These are phyloP conservation scores for Amitus sp. DNA, from an alignment of 2,888 invertebrate species.

Conservation along the genomic window DNA sequence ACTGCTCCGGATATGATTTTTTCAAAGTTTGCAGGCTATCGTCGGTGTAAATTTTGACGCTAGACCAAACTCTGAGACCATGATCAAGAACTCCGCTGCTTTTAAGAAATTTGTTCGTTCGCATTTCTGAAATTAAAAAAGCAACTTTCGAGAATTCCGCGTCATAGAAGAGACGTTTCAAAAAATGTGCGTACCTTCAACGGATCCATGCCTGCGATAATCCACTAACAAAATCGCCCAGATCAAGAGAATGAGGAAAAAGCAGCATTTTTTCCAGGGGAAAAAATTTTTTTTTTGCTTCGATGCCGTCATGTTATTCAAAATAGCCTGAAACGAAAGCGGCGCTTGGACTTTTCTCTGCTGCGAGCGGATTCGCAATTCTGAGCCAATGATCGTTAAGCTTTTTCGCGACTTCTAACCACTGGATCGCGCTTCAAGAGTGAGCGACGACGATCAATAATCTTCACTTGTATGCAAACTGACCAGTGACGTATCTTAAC, in stretches of 20 bases:
- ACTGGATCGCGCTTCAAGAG: too few relatives aligned
- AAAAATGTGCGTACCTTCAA: slow-evolving; percentile 69
- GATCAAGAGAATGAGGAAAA: slow-evolving; percentile 71
- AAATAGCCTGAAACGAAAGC: slow-evolving; percentile 60
- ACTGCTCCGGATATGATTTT: slow-evolving; percentile 76
- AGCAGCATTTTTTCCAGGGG: slow-evolving; percentile 74
- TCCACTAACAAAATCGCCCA: slow-evolving; percentile 74
- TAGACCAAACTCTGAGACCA: slow-evolving; percentile 73
- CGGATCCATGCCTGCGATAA: slow-evolving; percentile 73
- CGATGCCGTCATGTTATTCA: slow-evolving; percentile 66
- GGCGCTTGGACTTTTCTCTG: not conserved
- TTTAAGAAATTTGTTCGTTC: slow-evolving; percentile 73
- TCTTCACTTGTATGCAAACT: too few relatives aligned
- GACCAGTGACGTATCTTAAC: too few relatives aligned
- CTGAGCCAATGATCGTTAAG: too few relatives aligned
- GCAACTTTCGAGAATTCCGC: too few relatives aligned
- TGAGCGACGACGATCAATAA: too few relatives aligned
- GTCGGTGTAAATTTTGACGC: slow-evolving; percentile 71
- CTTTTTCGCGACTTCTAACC: too few relatives aligned
- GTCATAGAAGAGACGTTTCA: not conserved
- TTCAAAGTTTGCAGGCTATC: slow-evolving; percentile 76
- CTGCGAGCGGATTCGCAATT: too few relatives aligned
- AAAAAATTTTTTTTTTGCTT: slow-evolving; percentile 66
- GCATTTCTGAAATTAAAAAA: slow-evolving; percentile 68
- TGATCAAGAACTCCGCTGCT: slow-evolving; percentile 74